These are phyloP conservation scores for Pycnomerus fuliginosus DNA, from an alignment of 2,888 invertebrate species.

Conservation along the genomic window DNA sequence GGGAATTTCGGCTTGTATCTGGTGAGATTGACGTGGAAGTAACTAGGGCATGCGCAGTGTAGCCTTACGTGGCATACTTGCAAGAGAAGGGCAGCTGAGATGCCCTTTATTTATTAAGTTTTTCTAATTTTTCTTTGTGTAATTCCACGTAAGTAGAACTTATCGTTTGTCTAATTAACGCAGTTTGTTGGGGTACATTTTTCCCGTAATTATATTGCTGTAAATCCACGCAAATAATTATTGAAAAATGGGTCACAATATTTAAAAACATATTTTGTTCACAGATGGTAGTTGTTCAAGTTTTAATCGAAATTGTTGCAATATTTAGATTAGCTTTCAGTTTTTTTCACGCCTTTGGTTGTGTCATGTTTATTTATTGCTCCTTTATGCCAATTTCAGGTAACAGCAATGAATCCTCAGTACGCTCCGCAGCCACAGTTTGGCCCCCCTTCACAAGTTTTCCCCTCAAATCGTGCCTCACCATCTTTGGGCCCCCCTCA, in stretches of 20 bases:
- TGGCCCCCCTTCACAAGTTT: slow-evolving; percentile 31
- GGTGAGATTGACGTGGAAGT: slow-evolving; percentile 53
- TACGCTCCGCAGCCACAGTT: slow-evolving; percentile 50
- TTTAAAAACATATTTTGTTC: slow-evolving; percentile 9
- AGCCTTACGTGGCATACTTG: slow-evolving; percentile 61
- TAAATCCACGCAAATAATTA: slow-evolving; percentile 5
- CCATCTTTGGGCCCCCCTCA: slow-evolving; percentile 41
- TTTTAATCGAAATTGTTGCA: no score
- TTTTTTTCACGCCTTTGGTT: background rate
- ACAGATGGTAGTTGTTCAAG: slow-evolving; percentile 3
- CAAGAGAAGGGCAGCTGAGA: slow-evolving; percentile 35
- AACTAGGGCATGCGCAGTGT: slow-evolving; percentile 57
- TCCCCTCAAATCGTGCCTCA: slow-evolving; percentile 26
- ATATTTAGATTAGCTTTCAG: no score
- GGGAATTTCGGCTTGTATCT: slow-evolving; percentile 23
- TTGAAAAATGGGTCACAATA: slow-evolving; percentile 20
- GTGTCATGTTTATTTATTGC: slow-evolving; percentile 15
- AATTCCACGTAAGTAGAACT: slow-evolving; percentile 22
- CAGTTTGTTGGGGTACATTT: no score
- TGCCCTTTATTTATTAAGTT: slow-evolving; percentile 39
- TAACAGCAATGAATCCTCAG: slow-evolving; percentile 57
- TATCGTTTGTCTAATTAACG: background rate
- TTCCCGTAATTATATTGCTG: no score
- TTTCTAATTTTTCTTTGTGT: slow-evolving; percentile 24
- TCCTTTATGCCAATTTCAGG: slow-evolving; percentile 25